Evolutionary conservation across 1,140 invertebrate genomes (phyloP), one percentile per base, ranked within the genome.

Genomic region (Ladona fulva): DNA sequence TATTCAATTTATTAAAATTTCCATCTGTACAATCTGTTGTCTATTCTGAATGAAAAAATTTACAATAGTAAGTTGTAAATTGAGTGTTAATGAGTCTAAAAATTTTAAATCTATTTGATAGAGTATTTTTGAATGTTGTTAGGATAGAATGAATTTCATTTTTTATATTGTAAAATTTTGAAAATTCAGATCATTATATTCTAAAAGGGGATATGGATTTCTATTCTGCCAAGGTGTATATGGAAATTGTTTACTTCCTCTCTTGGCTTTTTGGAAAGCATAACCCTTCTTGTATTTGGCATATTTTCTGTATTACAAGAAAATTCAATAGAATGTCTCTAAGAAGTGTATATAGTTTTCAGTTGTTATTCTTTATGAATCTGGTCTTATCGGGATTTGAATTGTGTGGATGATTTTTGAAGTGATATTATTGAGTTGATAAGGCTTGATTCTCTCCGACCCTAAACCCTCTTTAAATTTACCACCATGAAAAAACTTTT

Each of bases 281-380:
- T 11, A 29, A 76, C 19, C 25, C 75, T 29, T 29, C 8, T 37
- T 76, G 75, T 76, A 76, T 76, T 37, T 76, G 75, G 42, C 75
- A 76, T 76, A 76, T 76, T 76, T 74, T 76, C 75, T 76, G 75
- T 76, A 76, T 76, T 12, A 76, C n/a, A 75, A 76, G 5, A 24
- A 25, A 29, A 25, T 16, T 19, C 75, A 76, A 76, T 76, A 76
- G 75, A 76, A 42, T 76, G 22, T 76, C 22, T 37, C 25, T 76
- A 75, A 24, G n/a, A 24, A 75, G 8, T 14, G 1, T 74, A 73
- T 19, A 24, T 16, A 78, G 19, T 75, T 25, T 66, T 77, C 25
- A 29, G 52, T 66, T 66, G 14, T 66, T 19, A 22, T 66, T 66
- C 52, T 6, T 66, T 16, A 66, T 66, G 52, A 66, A 66, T 66